A percentile compares a stretch with the other conserved stretches of the same genome.
Conservation (phyloP, 2,797 vertebrate species). For the Sebastes trivittatus region DNA sequence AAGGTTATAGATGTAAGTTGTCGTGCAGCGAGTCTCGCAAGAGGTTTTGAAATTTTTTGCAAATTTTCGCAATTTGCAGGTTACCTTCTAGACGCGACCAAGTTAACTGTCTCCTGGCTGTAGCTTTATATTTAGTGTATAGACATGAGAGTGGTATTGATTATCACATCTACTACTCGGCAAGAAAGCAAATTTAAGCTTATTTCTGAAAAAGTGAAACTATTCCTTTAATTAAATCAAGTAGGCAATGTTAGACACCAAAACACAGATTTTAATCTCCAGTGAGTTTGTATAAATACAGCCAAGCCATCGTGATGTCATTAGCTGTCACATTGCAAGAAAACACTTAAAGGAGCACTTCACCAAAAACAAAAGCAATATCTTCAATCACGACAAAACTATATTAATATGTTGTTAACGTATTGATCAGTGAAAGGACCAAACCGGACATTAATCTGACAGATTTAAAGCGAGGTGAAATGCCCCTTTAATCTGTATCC, state of each 20-base stretch:
- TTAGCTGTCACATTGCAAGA: background rate
- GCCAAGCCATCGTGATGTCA: background rate
- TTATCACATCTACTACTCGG: background rate
- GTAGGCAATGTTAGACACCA: background rate
- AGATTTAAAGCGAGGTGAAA: background rate
- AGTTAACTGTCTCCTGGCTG: background rate
- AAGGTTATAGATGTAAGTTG: no score
- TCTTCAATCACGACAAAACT: background rate
- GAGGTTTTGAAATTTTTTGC: no score
- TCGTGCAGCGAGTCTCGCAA: no score
- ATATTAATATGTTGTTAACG: background rate
- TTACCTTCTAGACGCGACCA: no score
- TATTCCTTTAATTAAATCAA: background rate
- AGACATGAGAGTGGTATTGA: background rate
- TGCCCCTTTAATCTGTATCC: conserved; percentile 15
- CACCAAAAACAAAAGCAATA: conserved; percentile 19
- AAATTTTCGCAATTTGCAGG: no score
- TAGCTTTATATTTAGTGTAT: background rate
- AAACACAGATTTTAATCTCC: conserved; percentile 4
- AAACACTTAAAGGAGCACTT: conserved; percentile 8
- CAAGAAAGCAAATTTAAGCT: background rate
- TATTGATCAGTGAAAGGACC: background rate
- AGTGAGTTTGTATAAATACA: conserved; percentile 12
- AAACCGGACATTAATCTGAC: background rate
- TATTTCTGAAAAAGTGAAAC: background rate